These are phyloP conservation scores for Panthera leo DNA, from an alignment of 2,113 vertebrate genomes.

Conservation along the genomic window DNA sequence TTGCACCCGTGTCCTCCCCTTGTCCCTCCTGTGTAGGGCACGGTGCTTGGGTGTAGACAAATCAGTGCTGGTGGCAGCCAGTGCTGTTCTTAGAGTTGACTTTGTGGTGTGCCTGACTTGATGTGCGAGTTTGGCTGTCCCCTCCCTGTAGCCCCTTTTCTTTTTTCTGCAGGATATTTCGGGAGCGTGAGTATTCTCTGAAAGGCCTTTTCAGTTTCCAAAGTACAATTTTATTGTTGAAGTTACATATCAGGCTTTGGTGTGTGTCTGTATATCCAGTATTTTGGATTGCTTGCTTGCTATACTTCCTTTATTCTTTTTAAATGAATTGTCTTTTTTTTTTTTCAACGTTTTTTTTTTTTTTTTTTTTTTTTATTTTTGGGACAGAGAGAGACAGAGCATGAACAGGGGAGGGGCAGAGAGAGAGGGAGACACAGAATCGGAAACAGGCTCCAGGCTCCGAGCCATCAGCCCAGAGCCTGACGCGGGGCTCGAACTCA, in stretches of 20 bases:
- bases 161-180: no score
- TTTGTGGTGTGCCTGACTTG: background rate
- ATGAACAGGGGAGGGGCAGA: no score
- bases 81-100: accelerated
- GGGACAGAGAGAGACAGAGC: no score
- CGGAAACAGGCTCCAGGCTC: no score
- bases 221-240: background rate
- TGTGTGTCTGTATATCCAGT: background rate
- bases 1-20: background rate
- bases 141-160: background rate
- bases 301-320: background rate
- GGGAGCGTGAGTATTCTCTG: no score
- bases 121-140: background rate
- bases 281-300: background rate
- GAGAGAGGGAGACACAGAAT: no score
- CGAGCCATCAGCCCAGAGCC: no score
- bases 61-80: background rate
- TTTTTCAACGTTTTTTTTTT: no score
- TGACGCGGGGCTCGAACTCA: no score
- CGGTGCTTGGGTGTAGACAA: accelerated
- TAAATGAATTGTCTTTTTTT: background rate
- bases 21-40: background rate
- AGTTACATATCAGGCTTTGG: background rate
- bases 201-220: background rate
- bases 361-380: no score